Conservation (phyloP, 1,140 invertebrate genomes). For the Oryzaephilus surinamensis region DNA sequence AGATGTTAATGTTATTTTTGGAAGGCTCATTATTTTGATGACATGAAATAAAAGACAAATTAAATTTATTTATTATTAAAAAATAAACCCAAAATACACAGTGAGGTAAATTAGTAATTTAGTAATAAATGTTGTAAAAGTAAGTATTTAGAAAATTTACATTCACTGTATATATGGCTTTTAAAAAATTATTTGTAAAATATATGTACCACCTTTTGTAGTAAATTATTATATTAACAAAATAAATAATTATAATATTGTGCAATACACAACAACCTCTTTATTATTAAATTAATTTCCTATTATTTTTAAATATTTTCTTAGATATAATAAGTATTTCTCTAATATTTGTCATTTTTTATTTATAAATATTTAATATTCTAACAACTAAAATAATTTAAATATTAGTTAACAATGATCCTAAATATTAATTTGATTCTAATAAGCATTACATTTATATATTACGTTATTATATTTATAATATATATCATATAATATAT, state of each 20-base stretch:
- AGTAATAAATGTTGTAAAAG: too few relatives aligned
- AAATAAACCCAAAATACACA: constrained; percentile 5
- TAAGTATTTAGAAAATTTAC: too few relatives aligned
- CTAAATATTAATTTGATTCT: constrained; percentile 35
- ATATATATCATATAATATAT: constrained; percentile 1
- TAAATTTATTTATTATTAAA: constrained; percentile 7
- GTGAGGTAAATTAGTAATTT: too few relatives aligned
- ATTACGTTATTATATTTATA: neutral
- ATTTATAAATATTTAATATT: constrained; percentile 24
- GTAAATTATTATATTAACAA: too few relatives aligned
- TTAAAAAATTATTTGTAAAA: too few relatives aligned
- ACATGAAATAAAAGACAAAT: too few relatives aligned
- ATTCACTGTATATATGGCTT: too few relatives aligned
- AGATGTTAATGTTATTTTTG: too few relatives aligned
- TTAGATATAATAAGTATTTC: constrained; percentile 25
- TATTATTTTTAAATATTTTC: constrained; percentile 19
- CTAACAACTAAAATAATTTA: constrained; percentile 18
- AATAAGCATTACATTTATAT: constrained; percentile 31
- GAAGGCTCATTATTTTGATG: too few relatives aligned
- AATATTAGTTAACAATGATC: constrained; percentile 36
- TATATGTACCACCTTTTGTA: too few relatives aligned
- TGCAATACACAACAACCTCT: constrained; percentile 24
- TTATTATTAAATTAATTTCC: constrained; percentile 13
- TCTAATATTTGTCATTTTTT: constrained; percentile 26
- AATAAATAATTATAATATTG: too few relatives aligned